Evolutionary conservation across 2,888 invertebrate species (phyloP).

Genomic region (Ichneumoninae sp.): DNA sequence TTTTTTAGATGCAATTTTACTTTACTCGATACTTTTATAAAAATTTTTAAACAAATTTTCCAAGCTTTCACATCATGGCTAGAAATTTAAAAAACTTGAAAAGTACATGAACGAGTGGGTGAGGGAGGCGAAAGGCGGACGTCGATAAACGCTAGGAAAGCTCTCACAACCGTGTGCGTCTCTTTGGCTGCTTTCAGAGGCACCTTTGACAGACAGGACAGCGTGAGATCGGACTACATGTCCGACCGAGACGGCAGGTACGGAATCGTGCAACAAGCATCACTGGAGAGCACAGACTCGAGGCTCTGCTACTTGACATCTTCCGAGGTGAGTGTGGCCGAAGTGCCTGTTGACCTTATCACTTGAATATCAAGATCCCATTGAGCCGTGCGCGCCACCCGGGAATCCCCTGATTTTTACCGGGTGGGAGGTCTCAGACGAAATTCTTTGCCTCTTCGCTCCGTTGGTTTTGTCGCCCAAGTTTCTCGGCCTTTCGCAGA

Average conservation of each 20-base stretch:
- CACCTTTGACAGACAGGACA: constrained; percentile 95
- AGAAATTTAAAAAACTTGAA: not conserved
- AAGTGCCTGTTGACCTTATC: constrained; percentile 78
- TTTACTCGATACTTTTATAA: too few relatives aligned
- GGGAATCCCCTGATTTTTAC: constrained; percentile 58
- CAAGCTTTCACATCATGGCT: not conserved
- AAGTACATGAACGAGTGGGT: not conserved
- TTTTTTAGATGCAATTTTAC: too few relatives aligned
- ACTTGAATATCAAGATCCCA: constrained; percentile 72
- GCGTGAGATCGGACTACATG: constrained; percentile 94
- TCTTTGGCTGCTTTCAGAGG: constrained; percentile 87
- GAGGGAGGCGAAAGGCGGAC: not conserved
- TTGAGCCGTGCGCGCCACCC: constrained; percentile 45
- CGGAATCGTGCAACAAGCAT: constrained; percentile 96
- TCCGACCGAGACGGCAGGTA: constrained; percentile 94
- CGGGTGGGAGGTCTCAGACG: not conserved
- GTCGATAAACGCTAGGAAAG: constrained; percentile 30
- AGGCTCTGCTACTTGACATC: constrained; percentile 97
- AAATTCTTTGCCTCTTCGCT: constrained; percentile 36
- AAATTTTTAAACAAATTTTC: not conserved
- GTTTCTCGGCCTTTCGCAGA: not conserved
- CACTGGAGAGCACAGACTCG: constrained; percentile 97
- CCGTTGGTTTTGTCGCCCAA: not conserved
- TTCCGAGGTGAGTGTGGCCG: constrained; percentile 92
- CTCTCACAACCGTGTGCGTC: constrained; percentile 21